These are phyloP conservation scores for Oryzias woworae DNA, from an alignment of 2,113 vertebrate species.

Conservation along the genomic window DNA sequence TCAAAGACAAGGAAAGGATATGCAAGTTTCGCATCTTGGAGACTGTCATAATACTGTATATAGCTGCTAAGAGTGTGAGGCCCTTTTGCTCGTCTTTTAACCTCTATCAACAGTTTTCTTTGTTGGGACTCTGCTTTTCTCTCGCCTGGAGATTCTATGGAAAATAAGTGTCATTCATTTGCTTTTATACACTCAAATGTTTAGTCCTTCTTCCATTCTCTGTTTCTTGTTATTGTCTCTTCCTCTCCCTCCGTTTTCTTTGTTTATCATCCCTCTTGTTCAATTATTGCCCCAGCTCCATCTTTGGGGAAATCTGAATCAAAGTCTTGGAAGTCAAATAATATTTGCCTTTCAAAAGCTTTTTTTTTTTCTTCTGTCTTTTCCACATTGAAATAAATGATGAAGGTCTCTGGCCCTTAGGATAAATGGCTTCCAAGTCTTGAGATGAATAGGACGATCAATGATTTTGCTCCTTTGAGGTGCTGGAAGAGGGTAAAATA, in stretches of 20 bases:
- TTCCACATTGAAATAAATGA: slow-evolving; percentile 80
- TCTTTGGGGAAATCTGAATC: slow-evolving; percentile 72
- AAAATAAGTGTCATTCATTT: slow-evolving; percentile 16
- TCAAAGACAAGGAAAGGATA: slow-evolving; percentile 8
- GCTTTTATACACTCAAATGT: slow-evolving; percentile 14
- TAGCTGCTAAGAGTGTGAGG: slow-evolving; percentile 14
- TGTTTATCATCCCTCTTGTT: slow-evolving; percentile 27
- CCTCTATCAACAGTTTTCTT: slow-evolving; percentile 17
- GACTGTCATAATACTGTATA: slow-evolving; percentile 21
- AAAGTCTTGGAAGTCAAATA: slow-evolving; percentile 78
- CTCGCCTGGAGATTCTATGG: slow-evolving; percentile 4
- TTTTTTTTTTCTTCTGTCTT: slow-evolving; percentile 53
- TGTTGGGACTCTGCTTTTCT: neutral
- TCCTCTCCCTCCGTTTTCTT: slow-evolving; percentile 18
- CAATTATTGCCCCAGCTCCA: slow-evolving; percentile 56
- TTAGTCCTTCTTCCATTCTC: slow-evolving; percentile 1
- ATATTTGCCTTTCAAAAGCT: slow-evolving; percentile 80
- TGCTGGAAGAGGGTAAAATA: slow-evolving; percentile 50
- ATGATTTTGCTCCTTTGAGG: slow-evolving; percentile 70
- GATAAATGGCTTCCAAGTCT: slow-evolving; percentile 76
- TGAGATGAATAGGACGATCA: slow-evolving; percentile 83
- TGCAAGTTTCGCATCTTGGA: slow-evolving; percentile 10
- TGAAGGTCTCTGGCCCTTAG: slow-evolving; percentile 73
- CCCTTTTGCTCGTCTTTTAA: slow-evolving; percentile 12
- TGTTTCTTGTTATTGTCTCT: slow-evolving; percentile 15